Evolutionary conservation across 2,797 vertebrate genomes (phyloP).

Genomic region (Heliangelus exortis): DNA sequence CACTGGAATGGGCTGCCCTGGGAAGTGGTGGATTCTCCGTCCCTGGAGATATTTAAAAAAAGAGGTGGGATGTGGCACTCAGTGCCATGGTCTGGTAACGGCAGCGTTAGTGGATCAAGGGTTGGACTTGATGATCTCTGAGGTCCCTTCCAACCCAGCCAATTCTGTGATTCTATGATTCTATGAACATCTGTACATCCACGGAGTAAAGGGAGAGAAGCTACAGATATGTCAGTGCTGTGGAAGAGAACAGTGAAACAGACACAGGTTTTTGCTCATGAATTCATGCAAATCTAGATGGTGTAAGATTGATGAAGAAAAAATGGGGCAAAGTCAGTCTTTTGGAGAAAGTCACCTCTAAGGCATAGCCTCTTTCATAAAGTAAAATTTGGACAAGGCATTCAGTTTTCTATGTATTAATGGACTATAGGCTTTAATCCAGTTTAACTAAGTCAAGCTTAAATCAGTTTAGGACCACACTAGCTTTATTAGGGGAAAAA

Average conservation of each 20-base stretch:
- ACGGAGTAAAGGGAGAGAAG: neutral
- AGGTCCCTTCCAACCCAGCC: too few species aligned
- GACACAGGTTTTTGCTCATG: slow-evolving; percentile 18
- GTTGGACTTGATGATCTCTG: too few species aligned
- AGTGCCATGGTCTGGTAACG: too few species aligned
- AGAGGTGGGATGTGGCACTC: too few species aligned
- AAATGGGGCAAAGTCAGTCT: slow-evolving; percentile 35
- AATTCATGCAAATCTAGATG: slow-evolving; percentile 40
- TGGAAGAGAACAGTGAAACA: slow-evolving; percentile 14
- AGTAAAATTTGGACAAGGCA: slow-evolving; percentile 52
- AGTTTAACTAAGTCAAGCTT: slow-evolving; percentile 41
- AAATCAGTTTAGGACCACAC: slow-evolving; percentile 39
- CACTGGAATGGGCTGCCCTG: too few species aligned
- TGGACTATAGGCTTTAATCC: slow-evolving; percentile 43
- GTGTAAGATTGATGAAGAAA: neutral
- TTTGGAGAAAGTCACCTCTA: neutral
- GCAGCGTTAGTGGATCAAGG: too few species aligned
- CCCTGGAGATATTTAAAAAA: too few species aligned
- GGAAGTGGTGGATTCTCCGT: too few species aligned
- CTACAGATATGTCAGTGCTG: neutral
- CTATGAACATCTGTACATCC: neutral
- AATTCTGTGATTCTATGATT: too few species aligned
- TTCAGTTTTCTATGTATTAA: slow-evolving; percentile 55
- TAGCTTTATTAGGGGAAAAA: neutral
- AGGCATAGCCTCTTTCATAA: slow-evolving; percentile 51